Conservation (phyloP, 2,888 invertebrate species). For the Shargacucullia verbasci region DNA sequence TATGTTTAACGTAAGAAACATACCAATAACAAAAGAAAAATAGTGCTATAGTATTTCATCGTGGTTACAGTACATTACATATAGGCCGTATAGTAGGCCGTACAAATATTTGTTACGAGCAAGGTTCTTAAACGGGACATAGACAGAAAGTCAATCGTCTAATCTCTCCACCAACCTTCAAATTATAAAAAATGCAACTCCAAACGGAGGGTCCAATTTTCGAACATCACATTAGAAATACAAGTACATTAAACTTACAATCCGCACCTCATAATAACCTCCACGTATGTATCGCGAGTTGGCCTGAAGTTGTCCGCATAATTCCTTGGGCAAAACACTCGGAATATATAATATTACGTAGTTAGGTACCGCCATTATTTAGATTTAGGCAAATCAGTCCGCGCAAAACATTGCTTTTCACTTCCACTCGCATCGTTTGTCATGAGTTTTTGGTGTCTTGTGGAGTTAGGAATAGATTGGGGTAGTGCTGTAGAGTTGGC, state of each 20-base stretch:
- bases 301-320: constrained; percentile 66
- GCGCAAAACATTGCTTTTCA: constrained; percentile 84
- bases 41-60: no score
- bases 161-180: no score
- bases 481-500: constrained; percentile 9
- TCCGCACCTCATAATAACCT: constrained; percentile 20
- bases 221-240: not conserved
- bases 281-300: constrained; percentile 43
- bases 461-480: constrained; percentile 52
- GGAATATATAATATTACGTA: constrained; percentile 77
- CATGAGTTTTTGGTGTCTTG: constrained; percentile 77
- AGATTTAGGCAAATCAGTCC: constrained; percentile 85
- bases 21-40: no score
- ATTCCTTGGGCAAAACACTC: constrained; percentile 77
- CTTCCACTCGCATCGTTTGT: constrained; percentile 82
- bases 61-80: no score
- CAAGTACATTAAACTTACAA: not conserved
- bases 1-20: no score
- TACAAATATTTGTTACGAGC: no score
- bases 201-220: no score
- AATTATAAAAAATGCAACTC: no score
- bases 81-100: no score
- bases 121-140: no score
- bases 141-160: no score
- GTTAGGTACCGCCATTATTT: constrained; percentile 78